phyloP scores from a whole-genome alignment of 2,888 invertebrate species.

The Metopia argyrocephala region DNA sequence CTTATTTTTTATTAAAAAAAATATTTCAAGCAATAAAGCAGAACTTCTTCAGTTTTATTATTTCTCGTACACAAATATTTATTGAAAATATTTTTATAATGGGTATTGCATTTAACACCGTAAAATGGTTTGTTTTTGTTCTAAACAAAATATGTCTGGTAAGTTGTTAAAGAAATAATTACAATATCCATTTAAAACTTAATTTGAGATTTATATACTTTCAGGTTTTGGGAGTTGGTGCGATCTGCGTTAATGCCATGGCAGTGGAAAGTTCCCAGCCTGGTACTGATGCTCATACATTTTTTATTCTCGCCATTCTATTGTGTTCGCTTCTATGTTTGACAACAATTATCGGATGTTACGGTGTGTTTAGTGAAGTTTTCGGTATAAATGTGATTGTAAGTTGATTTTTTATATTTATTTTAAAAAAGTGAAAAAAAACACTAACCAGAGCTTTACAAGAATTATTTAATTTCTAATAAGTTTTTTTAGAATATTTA shows the following conservation, averaged over 20 bases:
- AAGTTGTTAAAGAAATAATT: conserved; percentile 55
- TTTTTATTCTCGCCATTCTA: conserved; percentile 72
- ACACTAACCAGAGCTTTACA: no score
- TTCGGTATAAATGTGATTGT: conserved; percentile 72
- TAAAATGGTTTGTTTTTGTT: conserved; percentile 71
- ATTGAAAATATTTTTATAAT: conserved; percentile 61
- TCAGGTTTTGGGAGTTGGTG: conserved; percentile 71
- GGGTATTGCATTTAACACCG: conserved; percentile 70
- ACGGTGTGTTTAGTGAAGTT: conserved; percentile 70
- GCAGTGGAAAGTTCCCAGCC: conserved; percentile 71
- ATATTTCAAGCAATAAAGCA: conserved; percentile 23
- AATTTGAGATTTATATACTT: neutral
- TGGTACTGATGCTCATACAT: conserved; percentile 73
- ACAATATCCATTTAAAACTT: no score
- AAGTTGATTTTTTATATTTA: conserved; percentile 53
- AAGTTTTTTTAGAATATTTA: no score
- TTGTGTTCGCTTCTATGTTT: conserved; percentile 71
- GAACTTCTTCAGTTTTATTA: neutral
- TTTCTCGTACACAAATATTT: neutral
- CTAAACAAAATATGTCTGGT: conserved; percentile 73
- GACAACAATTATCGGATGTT: conserved; percentile 73
- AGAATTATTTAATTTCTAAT: no score
- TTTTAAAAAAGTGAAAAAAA: neutral
- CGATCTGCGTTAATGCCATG: conserved; percentile 68
- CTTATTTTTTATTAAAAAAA: conserved; percentile 24